A percentile compares a stretch with the other conserved stretches of the same genome.
phyloP scores from a whole-genome alignment of 2,113 vertebrate species.

The Microcebus murinus region DNA sequence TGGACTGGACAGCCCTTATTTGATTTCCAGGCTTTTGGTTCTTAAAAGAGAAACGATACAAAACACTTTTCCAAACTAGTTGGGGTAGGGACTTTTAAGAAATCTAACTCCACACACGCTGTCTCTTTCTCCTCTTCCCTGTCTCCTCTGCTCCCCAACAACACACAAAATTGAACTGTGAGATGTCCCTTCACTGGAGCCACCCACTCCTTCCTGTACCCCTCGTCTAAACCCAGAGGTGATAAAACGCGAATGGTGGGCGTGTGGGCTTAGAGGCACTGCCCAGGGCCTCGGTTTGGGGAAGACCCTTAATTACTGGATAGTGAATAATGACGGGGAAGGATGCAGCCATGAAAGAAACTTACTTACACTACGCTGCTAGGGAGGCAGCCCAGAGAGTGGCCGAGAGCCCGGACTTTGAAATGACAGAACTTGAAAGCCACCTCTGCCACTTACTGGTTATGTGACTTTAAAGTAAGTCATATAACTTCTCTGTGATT shows the following conservation, averaged over 20 bases:
- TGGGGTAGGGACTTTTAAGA: background rate
- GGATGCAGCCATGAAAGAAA: background rate
- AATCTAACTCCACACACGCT: background rate
- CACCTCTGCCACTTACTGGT: background rate
- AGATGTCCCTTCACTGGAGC: background rate
- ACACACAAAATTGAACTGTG: background rate
- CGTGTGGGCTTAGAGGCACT: background rate
- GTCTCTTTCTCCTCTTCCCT: background rate
- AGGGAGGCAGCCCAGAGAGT: background rate
- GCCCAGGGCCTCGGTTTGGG: background rate
- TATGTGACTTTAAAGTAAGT: background rate
- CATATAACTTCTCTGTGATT: background rate
- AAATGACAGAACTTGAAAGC: background rate
- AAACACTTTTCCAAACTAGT: background rate
- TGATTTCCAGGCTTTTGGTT: background rate
- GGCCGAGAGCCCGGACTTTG: background rate
- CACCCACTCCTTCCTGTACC: background rate
- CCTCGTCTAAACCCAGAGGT: background rate
- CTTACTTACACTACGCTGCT: too few relatives aligned
- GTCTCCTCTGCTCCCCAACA: background rate
- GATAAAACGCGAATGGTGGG: background rate
- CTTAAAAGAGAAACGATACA: conserved; percentile 42
- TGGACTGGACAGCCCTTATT: background rate
- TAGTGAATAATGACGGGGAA: background rate
- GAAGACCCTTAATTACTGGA: background rate